Evolutionary conservation across 1,140 invertebrate genomes (phyloP).

Genomic region (Cylas formicarius): DNA sequence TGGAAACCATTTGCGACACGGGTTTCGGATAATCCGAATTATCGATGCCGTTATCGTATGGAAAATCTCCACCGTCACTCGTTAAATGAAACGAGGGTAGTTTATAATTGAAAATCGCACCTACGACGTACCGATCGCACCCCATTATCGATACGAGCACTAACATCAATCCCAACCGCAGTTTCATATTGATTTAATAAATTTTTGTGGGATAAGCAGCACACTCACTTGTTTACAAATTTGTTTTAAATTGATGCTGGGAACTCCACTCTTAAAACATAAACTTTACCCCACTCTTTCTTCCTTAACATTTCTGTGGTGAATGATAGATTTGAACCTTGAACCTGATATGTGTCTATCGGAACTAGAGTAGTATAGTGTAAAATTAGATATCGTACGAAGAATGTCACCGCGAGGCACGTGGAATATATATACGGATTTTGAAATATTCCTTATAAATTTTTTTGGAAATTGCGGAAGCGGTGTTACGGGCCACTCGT

Average conservation of each 20-base stretch:
- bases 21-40: constrained; percentile 13
- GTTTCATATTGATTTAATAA: constrained; percentile 19
- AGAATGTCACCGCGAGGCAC: constrained; percentile 17
- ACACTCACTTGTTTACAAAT: constrained; percentile 31
- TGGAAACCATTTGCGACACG: constrained; percentile 20
- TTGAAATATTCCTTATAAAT: too few relatives aligned
- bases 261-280: constrained; percentile 37
- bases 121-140: constrained; percentile 28
- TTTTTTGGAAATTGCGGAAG: too few relatives aligned
- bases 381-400: constrained; percentile 18
- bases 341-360: constrained; percentile 35
- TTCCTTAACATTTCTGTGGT: constrained; percentile 37
- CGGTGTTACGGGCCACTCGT: too few relatives aligned
- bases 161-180: constrained; percentile 14
- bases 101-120: constrained; percentile 29
- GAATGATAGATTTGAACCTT: constrained; percentile 42
- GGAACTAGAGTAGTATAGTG: constrained; percentile 28
- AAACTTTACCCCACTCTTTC: constrained; percentile 34
- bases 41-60: constrained; percentile 26
- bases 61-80: constrained; percentile 17
- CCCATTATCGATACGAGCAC: constrained; percentile 14
- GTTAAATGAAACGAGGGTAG: constrained; percentile 8
- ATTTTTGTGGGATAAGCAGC: constrained; percentile 18
- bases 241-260: constrained; percentile 31
- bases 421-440: too few relatives aligned